These are phyloP conservation scores for Pristionchus exspectatus DNA, from an alignment of 2,888 invertebrate genomes.

Conservation along the genomic window DNA sequence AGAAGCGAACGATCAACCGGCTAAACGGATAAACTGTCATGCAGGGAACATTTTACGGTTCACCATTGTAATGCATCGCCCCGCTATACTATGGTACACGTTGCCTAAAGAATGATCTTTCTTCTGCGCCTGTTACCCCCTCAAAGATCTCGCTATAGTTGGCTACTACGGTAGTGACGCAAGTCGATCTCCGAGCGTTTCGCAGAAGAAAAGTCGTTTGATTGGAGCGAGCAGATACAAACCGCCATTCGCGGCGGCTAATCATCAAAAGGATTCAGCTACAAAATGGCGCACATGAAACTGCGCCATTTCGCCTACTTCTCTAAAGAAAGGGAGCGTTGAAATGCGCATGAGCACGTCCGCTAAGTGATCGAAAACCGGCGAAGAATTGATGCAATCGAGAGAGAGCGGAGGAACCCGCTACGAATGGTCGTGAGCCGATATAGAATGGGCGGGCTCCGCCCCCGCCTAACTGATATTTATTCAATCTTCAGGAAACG, in stretches of 20 bases:
- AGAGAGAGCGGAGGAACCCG: neutral
- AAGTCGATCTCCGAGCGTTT: too few relatives aligned
- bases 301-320: neutral
- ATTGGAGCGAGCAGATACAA: neutral
- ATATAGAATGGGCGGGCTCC: too few relatives aligned
- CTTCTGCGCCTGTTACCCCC: neutral
- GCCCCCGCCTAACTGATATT: too few relatives aligned
- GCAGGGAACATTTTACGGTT: neutral
- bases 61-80: neutral
- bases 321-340: neutral
- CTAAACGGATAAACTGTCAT: neutral
- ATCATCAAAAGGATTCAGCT: neutral
- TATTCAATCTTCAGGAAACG: too few relatives aligned
- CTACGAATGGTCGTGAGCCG: neutral
- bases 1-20: neutral
- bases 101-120: neutral
- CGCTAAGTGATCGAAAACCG: conserved; percentile 1
- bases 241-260: neutral
- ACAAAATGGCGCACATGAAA: conserved; percentile 3
- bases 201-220: too few relatives aligned
- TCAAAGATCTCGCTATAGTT: neutral
- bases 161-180: neutral
- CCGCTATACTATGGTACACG: neutral
- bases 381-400: neutral
- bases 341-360: neutral